Evolutionary conservation across 2,888 invertebrate genomes (phyloP).

Genomic region (Cryptus viduatorius): DNA sequence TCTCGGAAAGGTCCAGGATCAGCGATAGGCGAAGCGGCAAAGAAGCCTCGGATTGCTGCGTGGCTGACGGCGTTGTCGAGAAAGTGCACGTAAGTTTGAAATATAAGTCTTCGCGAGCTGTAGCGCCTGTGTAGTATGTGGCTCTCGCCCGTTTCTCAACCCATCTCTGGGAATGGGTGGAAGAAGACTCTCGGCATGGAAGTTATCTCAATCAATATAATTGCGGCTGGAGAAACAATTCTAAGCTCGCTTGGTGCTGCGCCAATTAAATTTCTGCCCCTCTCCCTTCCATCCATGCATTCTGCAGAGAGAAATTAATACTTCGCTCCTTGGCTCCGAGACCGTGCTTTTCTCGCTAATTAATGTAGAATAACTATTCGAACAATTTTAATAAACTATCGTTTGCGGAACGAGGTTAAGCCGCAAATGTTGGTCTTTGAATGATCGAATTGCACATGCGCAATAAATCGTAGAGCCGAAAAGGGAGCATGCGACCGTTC

Average conservation of each 20-base stretch:
- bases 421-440: not conserved
- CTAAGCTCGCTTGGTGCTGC: conserved; percentile 64
- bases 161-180: no score
- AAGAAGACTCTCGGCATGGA: conserved; percentile 51
- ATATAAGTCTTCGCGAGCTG: conserved; percentile 36
- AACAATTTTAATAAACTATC: conserved; percentile 15
- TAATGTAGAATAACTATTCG: conserved; percentile 51
- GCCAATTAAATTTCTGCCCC: conserved; percentile 66
- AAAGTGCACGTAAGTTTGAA: conserved; percentile 63
- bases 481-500: not conserved
- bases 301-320: conserved; percentile 58
- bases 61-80: conserved; percentile 52
- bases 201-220: conserved; percentile 69
- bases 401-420: not conserved
- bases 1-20: conserved; percentile 54
- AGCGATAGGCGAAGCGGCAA: conserved; percentile 45
- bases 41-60: not conserved
- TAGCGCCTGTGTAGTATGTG: conserved; percentile 34
- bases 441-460: not conserved
- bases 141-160: conserved; percentile 39
- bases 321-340: conserved; percentile 27
- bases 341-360: conserved; percentile 42
- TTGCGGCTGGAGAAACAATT: conserved; percentile 67
- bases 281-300: not conserved
- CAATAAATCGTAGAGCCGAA: not conserved